Conservation (phyloP, 2,888 invertebrate species). For the Acleris laterana region DNA sequence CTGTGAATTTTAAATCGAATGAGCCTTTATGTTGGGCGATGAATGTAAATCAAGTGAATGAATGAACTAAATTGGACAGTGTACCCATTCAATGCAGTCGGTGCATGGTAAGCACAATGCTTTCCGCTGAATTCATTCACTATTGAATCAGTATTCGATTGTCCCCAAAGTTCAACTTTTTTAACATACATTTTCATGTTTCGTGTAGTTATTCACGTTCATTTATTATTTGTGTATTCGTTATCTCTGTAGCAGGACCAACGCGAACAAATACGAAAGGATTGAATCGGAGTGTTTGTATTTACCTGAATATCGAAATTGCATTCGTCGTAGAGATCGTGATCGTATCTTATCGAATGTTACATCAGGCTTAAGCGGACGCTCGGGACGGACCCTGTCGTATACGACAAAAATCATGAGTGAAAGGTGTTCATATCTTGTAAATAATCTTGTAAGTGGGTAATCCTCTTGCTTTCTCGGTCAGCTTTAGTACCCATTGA, state of each 20-base stretch:
- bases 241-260: neutral
- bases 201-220: slow-evolving; percentile 36
- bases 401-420: slow-evolving; percentile 2
- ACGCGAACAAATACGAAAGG: neutral
- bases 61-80: slow-evolving; percentile 66
- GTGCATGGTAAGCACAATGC: slow-evolving; percentile 72
- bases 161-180: slow-evolving; percentile 60
- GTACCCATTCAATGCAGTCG: slow-evolving; percentile 65
- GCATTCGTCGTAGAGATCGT: neutral
- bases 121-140: slow-evolving; percentile 64
- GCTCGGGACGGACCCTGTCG: neutral
- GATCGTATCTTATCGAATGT: neutral
- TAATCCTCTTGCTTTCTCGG: too few relatives aligned
- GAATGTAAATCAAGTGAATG: slow-evolving; percentile 77
- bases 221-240: neutral
- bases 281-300: neutral
- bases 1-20: slow-evolving; percentile 58
- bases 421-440: neutral
- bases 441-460: too few relatives aligned
- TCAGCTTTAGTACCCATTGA: too few relatives aligned
- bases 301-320: neutral
- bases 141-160: slow-evolving; percentile 74
- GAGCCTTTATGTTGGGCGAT: slow-evolving; percentile 58
- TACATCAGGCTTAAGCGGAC: neutral
- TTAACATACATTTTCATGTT: slow-evolving; percentile 56